A percentile compares a stretch with the other conserved stretches of the same genome.
Conservation (phyloP, 2,113 vertebrate genomes). For the Hydrochoerus hydrochaeris region DNA sequence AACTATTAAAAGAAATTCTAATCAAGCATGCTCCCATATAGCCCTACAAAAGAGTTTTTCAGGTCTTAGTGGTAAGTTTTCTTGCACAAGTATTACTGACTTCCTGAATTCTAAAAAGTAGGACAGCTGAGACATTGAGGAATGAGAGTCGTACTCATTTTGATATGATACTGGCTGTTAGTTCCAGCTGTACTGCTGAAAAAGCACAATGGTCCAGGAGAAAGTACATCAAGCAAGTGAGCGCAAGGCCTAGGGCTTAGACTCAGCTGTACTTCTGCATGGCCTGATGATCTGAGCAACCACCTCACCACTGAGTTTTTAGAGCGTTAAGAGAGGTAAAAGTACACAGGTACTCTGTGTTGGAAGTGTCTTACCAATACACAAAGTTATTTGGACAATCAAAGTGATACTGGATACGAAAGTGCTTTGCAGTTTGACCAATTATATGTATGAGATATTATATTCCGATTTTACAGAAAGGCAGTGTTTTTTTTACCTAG, state of each 20-base stretch:
- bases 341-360: not conserved
- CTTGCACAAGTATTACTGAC: not conserved
- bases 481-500: not conserved
- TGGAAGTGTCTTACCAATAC: not conserved
- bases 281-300: not conserved
- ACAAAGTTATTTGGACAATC: not conserved
- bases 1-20: conserved; percentile 49
- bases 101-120: not conserved
- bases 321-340: not conserved
- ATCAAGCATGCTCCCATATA: not conserved
- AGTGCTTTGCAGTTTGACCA: conserved; percentile 37
- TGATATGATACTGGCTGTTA: not conserved
- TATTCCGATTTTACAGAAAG: not conserved
- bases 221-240: not conserved
- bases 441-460: not conserved
- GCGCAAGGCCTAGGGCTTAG: not conserved
- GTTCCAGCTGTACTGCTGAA: not conserved
- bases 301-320: not conserved
- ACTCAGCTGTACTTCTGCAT: not conserved
- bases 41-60: not conserved
- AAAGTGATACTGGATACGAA: not conserved
- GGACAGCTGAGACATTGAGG: not conserved
- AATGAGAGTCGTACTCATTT: not conserved
- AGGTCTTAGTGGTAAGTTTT: not conserved
- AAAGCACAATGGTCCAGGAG: not conserved